Percentiles rank a stretch among this genome's conserved stretches.
These are phyloP conservation scores for Sebastes cheni DNA, from an alignment of 2,797 vertebrate species.

Conservation along the genomic window DNA sequence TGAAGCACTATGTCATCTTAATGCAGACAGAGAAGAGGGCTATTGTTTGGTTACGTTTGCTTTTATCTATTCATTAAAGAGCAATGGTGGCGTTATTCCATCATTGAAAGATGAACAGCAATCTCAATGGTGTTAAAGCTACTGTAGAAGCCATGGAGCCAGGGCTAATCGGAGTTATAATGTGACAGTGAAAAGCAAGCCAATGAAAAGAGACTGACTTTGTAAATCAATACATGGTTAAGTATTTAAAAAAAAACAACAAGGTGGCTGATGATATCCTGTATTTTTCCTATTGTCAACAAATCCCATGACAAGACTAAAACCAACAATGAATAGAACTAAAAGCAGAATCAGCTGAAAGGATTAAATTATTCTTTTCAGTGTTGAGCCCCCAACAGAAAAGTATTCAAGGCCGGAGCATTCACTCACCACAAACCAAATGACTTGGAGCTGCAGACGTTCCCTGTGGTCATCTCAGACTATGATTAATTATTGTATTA, in stretches of 20 bases:
- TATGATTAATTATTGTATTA: slow-evolving; percentile 70
- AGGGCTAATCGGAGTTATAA: background rate
- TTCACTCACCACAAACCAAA: slow-evolving; percentile 22
- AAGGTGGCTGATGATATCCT: background rate
- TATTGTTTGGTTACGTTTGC: background rate
- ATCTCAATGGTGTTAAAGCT: background rate
- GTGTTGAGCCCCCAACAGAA: background rate
- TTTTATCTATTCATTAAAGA: background rate
- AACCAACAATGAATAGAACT: background rate
- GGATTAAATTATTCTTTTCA: background rate
- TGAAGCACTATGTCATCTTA: background rate
- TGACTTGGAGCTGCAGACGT: slow-evolving; percentile 15
- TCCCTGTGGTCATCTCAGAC: slow-evolving; percentile 46
- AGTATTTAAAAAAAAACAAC: background rate
- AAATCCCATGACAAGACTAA: background rate
- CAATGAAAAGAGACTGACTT: background rate
- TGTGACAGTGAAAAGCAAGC: background rate
- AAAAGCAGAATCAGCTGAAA: background rate
- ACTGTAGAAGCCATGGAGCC: background rate
- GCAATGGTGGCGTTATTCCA: background rate
- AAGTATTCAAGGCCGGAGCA: background rate
- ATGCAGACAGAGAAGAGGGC: background rate
- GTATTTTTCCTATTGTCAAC: background rate
- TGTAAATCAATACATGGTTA: background rate
- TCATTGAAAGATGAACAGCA: background rate